A percentile compares a stretch with the other conserved stretches of the same genome.
These are phyloP conservation scores for Trialeurodes vaporariorum DNA, from an alignment of 1,140 invertebrate genomes.

Conservation along the genomic window DNA sequence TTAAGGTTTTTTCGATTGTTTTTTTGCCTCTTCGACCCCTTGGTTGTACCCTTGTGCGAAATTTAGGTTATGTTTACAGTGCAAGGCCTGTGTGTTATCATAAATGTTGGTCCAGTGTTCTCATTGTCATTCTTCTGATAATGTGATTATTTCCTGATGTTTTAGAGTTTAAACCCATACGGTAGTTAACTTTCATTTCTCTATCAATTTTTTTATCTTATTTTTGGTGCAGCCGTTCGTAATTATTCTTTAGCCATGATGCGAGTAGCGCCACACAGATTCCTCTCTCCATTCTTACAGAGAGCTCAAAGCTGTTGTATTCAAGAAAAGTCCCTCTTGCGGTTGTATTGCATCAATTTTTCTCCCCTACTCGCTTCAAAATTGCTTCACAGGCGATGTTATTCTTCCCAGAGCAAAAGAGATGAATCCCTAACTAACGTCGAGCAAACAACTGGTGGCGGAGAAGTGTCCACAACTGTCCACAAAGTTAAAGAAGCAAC, in stretches of 20 bases:
- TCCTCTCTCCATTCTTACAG: not conserved
- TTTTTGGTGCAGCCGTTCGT: too few species aligned
- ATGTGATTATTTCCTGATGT: too few species aligned
- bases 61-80: too few species aligned
- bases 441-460: conserved; percentile 22
- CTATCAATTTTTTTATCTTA: too few species aligned
- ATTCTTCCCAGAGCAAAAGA: not conserved
- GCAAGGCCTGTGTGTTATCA: too few species aligned
- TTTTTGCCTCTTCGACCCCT: too few species aligned
- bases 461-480: conserved; percentile 44
- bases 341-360: not conserved
- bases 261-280: not conserved
- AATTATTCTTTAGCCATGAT: not conserved
- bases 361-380: not conserved
- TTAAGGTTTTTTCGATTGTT: too few species aligned
- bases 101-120: too few species aligned
- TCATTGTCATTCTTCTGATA: too few species aligned
- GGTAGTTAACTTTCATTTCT: too few species aligned
- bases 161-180: too few species aligned
- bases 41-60: too few species aligned
- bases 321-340: not conserved
- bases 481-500: conserved; percentile 76
- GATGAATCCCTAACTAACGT: not conserved
- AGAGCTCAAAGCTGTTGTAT: not conserved
- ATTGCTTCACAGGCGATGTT: not conserved